Evolutionary conservation across 2,113 vertebrate species (phyloP).

Genomic region (Bombycilla garrulus): DNA sequence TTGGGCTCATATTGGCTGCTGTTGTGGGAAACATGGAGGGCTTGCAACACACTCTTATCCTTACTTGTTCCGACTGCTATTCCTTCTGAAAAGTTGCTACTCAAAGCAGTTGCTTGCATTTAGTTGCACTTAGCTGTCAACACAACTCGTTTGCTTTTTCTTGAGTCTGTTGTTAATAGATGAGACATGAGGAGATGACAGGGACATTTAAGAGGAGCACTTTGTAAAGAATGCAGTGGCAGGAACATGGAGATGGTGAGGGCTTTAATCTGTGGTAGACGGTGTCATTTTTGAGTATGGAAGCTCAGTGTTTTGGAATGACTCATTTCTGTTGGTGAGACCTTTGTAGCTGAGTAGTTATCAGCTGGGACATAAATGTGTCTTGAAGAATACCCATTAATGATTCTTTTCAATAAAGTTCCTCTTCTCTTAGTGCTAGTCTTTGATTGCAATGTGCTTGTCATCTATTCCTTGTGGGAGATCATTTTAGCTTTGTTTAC

Average conservation of each 20-base stretch:
- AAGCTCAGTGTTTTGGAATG: neutral
- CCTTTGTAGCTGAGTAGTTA: neutral
- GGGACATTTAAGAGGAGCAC: neutral
- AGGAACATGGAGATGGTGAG: neutral
- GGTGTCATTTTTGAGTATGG: neutral
- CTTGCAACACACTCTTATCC: neutral
- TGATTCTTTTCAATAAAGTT: neutral
- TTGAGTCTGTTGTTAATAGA: neutral
- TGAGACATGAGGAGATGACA: neutral
- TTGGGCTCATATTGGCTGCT: neutral
- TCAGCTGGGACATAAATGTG: neutral
- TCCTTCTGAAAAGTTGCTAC: neutral
- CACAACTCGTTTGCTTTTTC: neutral
- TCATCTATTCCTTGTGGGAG: neutral
- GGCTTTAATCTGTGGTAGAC: neutral
- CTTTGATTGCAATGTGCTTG: neutral
- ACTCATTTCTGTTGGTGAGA: neutral
- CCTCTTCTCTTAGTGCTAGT: neutral
- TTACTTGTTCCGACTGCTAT: neutral
- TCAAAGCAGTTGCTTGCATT: neutral
- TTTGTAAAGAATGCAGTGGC: neutral
- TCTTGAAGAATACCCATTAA: neutral
- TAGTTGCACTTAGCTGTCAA: neutral
- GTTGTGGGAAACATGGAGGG: neutral
- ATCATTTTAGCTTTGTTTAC: neutral